Base-by-base conservation (phyloP, 1,140 invertebrate species). In the Drosophila tristis region DNA sequence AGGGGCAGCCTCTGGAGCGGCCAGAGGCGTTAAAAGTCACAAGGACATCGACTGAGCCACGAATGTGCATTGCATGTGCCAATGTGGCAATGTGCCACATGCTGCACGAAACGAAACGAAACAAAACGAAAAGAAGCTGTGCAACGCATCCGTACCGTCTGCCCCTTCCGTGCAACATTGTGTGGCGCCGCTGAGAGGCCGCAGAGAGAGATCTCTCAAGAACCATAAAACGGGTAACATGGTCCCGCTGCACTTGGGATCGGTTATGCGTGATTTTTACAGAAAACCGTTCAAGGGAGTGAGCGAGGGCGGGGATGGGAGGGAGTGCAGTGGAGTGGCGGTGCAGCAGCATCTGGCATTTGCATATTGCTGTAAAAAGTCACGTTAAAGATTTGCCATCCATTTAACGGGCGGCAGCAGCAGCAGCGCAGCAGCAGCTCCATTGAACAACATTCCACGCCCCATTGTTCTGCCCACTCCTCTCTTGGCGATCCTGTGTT, bases 21-120 rank as follows among this genome's bases (percentile, higher is more conserved):
- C 67, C 11, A 13, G 49, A 63, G 76, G 84, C 86, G 82, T 89
- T 89, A 82, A 87, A 87, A 89, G 64, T 84, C 84, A 87, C 84
- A 89, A 87, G 84, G 82, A 87, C 84, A 89, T 76, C 51, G 72
- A 58, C 47, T 35, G 39, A 47, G 39, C 11, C 8, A 43, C 48
- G 43, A 51, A 67, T 63, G 57, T 44, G 74, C 48, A 71, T 48
- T 75, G 13, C 9, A 42, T 8, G 20, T 31, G 29, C 29, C 48
- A 50, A 73, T 8, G 20, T 31, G 29, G 23, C 48, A 50, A 73
- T 39, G 50, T 82, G 67, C 44, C 70, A 71, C 61, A 62, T 63
- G 61, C 47, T 20, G 54, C 5, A 39, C 31, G 31, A 35, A 35
- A 35, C 35, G 4, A 13, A 13, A 39, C 35, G 35, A 39, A 39